Percentiles rank a stretch among this genome's conserved stretches.
Conservation (phyloP, 2,113 vertebrate species). For the Calyptommatus sinebrachiatus region DNA sequence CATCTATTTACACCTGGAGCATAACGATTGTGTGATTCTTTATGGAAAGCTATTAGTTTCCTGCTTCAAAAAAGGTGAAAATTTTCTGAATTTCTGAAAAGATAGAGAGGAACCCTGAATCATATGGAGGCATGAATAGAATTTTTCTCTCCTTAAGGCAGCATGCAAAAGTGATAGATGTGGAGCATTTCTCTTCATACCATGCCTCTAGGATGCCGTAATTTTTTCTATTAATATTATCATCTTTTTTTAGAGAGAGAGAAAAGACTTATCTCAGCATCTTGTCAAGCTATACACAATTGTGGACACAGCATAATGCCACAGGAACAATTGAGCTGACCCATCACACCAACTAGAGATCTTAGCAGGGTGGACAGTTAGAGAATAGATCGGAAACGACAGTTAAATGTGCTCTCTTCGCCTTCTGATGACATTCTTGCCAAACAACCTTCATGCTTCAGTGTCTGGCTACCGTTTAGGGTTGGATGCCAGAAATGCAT, state of each 20-base stretch:
- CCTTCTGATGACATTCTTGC: constrained; percentile 28
- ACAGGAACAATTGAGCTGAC: constrained; percentile 10
- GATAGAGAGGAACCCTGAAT: neutral
- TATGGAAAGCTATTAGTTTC: neutral
- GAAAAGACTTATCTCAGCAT: constrained; percentile 13
- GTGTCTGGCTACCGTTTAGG: neutral
- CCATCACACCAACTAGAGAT: neutral
- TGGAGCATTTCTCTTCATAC: neutral
- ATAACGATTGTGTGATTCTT: neutral
- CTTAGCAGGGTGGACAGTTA: neutral
- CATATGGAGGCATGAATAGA: neutral
- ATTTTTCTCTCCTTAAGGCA: neutral
- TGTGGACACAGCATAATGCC: constrained; percentile 29
- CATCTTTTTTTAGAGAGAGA: neutral
- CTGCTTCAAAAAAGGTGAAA: too few relatives aligned
- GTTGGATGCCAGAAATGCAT: constrained; percentile 1
- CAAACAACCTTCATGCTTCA: constrained; percentile 24
- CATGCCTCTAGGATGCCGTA: neutral
- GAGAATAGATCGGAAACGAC: constrained; percentile 27
- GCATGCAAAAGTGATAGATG: neutral
- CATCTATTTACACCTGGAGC: neutral
- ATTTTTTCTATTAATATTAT: neutral
- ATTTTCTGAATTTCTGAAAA: neutral
- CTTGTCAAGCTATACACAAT: constrained; percentile 19
- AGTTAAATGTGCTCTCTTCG: constrained; percentile 9